Base-by-base conservation (phyloP, 2,797 vertebrate species). In the Tapera naevia region DNA sequence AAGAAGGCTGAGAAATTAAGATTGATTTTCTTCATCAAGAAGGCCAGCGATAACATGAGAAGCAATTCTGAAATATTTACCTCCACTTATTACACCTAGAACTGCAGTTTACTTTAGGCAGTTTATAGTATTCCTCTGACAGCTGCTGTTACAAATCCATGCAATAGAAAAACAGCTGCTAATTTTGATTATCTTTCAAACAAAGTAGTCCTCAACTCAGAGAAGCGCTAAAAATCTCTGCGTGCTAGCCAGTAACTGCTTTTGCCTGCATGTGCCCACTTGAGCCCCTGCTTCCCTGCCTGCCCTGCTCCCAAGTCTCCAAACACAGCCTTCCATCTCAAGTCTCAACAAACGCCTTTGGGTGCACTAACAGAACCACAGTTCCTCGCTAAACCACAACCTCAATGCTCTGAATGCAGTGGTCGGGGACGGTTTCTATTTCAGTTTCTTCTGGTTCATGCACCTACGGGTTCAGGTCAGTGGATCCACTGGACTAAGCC, bases 251-350 rank as follows among this genome's bases (percentile, higher is more conserved):
- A 46, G 7, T 32, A 43, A 4, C 27, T 25, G 18, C n/a, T 18
- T 14, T 3, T 2, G 16, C 69, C 8, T 4, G 15, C 0, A 10
- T 21, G 28, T 11, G 4, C 2, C 35, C 61, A 0, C 37, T 7
- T 8, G 24, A 18, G 8, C 19, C 48, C 13, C 37, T 10, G 35
- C 12, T 41, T 4, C 27, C 58, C 32, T 6, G 48, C 35, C 19
- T 5, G 15, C 32, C 41, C 4, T 3, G 8, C 30, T 18, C 7
- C 9, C 41, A 7, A 14, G 11, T n/a, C 56, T 22, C 48, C 61
- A 7, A 6, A 21, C 7, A 23, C 86, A 27, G 65, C 54, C 64
- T 53, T 7, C 45, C 4, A 13, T 23, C 70, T 15, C 32, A 7
- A 13, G 15, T 5, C 75, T 9, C 58, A 5, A 37, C 61, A 3